Percentiles rank a stretch among this genome's conserved stretches.
Conservation (phyloP, 64 coral and sea anemone genomes). For the Platygyra sinensis region DNA sequence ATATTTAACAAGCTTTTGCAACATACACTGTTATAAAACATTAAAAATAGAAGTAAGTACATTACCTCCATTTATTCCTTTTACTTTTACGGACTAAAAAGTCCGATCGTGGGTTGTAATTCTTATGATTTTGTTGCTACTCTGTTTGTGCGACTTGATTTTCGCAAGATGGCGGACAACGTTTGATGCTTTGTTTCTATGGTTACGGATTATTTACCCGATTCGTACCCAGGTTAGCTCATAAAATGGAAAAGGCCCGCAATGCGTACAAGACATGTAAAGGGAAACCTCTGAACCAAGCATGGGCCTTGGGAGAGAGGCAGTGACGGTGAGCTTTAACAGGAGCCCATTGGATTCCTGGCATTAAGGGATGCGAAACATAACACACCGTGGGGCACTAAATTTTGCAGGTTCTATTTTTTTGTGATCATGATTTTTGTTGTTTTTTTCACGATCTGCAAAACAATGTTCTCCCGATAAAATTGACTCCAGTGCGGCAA, state of each 20-base stretch:
- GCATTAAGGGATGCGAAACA: too few relatives aligned
- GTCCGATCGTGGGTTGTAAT: constrained; percentile 4
- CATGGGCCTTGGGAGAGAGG: too few relatives aligned
- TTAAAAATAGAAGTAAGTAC: not conserved
- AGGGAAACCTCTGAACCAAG: too few relatives aligned
- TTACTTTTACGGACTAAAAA: not conserved
- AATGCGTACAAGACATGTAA: not conserved
- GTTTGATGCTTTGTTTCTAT: constrained; percentile 44
- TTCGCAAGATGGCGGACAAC: constrained; percentile 29
- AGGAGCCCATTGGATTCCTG: too few relatives aligned
- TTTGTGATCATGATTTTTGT: too few relatives aligned
- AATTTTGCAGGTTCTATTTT: too few relatives aligned
- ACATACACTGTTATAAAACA: not conserved
- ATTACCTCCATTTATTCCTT: constrained; percentile 7
- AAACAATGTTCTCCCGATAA: too few relatives aligned
- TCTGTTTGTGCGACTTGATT: not conserved
- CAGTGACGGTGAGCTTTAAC: too few relatives aligned
- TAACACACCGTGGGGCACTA: too few relatives aligned
- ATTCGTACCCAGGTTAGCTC: not conserved
- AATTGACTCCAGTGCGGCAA: too few relatives aligned
- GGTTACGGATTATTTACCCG: not conserved
- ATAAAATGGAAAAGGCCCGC: not conserved
- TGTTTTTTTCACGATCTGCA: too few relatives aligned
- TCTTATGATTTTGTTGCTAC: not conserved
- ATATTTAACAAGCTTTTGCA: not conserved